phyloP scores from a whole-genome alignment of 64 coral and sea anemone genomes.

The Porites australiensis region DNA sequence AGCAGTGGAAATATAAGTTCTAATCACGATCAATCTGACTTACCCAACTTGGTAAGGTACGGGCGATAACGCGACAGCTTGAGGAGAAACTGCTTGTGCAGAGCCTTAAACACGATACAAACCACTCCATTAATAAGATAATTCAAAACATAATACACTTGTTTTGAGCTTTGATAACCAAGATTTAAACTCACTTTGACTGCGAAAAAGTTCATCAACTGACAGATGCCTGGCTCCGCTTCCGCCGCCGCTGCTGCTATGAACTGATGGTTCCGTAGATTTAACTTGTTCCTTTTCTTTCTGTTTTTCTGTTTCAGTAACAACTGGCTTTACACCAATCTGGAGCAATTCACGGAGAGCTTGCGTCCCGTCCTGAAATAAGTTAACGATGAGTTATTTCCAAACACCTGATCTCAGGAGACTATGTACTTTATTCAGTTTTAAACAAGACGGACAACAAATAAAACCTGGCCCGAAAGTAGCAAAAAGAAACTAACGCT shows the following conservation, averaged over 20 bases:
- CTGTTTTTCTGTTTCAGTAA: background rate
- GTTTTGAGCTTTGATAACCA: background rate
- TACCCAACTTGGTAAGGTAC: background rate
- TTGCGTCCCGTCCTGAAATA: conserved; percentile 47
- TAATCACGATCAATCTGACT: background rate
- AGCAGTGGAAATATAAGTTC: no score
- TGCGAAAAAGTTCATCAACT: conserved; percentile 57
- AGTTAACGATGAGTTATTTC: no score
- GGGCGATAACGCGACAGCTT: background rate
- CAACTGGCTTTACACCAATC: conserved; percentile 30
- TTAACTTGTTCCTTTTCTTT: conserved; percentile 8
- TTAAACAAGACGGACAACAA: no score
- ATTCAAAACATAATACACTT: background rate
- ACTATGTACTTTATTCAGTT: background rate
- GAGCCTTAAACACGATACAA: background rate
- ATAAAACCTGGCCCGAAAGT: no score
- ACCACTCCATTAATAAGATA: background rate
- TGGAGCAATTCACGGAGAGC: conserved; percentile 68
- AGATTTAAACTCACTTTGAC: conserved; percentile 34
- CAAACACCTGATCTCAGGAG: background rate
- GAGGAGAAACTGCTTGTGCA: background rate
- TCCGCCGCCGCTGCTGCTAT: background rate
- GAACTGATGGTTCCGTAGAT: background rate
- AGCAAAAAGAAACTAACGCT: no score
- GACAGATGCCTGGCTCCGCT: conserved; percentile 13